A percentile compares a stretch with the other conserved stretches of the same genome.
phyloP scores from a whole-genome alignment of 2,888 invertebrate genomes.

The Amphipoea lucens region DNA sequence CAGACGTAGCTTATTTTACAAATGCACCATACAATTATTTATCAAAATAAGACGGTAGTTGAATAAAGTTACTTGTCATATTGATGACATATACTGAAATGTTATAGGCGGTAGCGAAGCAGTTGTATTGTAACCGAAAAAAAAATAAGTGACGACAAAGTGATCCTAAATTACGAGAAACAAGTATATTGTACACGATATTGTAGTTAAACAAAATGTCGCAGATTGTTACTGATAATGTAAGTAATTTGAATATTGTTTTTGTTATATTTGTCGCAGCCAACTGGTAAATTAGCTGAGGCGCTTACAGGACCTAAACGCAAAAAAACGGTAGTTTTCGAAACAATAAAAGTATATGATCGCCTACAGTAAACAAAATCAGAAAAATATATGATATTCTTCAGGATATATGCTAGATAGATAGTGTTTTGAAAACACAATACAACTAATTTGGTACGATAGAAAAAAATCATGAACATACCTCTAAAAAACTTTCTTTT shows the following conservation, averaged over 20 bases:
- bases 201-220: slow-evolving; percentile 21
- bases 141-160: neutral
- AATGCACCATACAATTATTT: neutral
- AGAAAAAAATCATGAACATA: too few species aligned
- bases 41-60: slow-evolving; percentile 32
- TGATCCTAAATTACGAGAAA: neutral
- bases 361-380: too few species aligned
- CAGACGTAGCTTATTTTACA: slow-evolving; percentile 6
- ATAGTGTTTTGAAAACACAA: too few species aligned
- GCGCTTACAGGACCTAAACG: too few species aligned
- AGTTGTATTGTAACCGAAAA: slow-evolving; percentile 7
- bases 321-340: too few species aligned
- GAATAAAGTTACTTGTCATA: neutral
- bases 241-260: slow-evolving; percentile 23
- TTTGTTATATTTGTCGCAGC: neutral
- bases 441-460: too few species aligned
- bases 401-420: too few species aligned
- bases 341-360: too few species aligned
- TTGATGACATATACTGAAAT: neutral
- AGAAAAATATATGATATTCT: too few species aligned
- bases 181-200: neutral
- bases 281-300: too few species aligned
- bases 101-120: neutral
- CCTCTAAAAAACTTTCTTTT: too few species aligned
- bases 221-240: slow-evolving; percentile 32